These are phyloP conservation scores for Perca flavescens DNA, from an alignment of 2,113 vertebrate species.

Conservation along the genomic window DNA sequence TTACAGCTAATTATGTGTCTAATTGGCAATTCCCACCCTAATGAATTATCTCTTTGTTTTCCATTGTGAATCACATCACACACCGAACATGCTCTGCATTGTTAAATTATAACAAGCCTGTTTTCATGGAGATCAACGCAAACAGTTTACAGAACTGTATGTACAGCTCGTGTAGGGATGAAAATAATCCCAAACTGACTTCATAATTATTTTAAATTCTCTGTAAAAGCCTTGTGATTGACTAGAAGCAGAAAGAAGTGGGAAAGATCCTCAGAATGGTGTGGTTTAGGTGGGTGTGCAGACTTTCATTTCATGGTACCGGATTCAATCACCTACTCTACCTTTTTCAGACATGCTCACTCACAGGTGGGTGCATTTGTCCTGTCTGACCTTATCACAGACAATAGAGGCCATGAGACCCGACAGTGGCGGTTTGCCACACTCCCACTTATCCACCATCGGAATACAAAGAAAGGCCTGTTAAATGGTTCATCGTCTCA, in stretches of 20 bases:
- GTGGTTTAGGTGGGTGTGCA: neutral
- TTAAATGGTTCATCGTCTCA: no score
- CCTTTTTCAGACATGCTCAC: conserved; percentile 2
- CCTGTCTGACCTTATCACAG: conserved; percentile 16
- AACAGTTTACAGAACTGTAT: conserved; percentile 16
- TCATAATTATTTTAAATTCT: conserved; percentile 2
- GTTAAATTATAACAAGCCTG: conserved; percentile 39
- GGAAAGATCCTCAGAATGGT: neutral
- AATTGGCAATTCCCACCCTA: conserved; percentile 48
- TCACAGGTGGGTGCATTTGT: conserved; percentile 13
- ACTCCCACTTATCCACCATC: neutral
- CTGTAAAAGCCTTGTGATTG: neutral
- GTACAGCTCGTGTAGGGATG: conserved; percentile 11
- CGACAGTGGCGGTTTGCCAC: neutral
- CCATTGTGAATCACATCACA: conserved; percentile 37
- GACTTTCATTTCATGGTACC: conserved; percentile 9
- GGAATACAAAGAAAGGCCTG: neutral
- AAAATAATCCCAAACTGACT: conserved; percentile 24
- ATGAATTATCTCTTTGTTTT: conserved; percentile 42
- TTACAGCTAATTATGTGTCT: conserved; percentile 55
- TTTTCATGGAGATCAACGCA: conserved; percentile 36
- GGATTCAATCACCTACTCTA: conserved; percentile 12
- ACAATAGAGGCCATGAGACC: neutral
- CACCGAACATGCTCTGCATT: conserved; percentile 31
- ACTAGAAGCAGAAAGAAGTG: neutral